phyloP scores from a whole-genome alignment of 2,113 vertebrate genomes.

The Semnornis frantzii region DNA sequence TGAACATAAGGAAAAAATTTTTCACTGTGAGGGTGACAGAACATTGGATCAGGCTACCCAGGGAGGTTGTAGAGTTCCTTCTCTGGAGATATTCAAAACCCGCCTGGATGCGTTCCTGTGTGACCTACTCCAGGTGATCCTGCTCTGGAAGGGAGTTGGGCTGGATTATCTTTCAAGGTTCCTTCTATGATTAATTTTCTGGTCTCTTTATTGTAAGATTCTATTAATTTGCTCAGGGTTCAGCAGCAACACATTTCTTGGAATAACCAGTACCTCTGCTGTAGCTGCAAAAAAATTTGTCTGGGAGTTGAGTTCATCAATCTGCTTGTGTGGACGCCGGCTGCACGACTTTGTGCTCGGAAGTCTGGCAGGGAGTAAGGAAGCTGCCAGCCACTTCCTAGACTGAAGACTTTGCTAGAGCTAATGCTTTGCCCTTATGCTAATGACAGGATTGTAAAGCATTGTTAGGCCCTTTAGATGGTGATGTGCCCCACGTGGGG shows the following conservation, averaged over 20 bases:
- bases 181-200: not conserved
- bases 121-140: too few species aligned
- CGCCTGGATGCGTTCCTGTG: too few species aligned
- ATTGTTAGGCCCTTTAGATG: not conserved
- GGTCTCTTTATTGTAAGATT: not conserved
- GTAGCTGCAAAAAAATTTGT: not conserved
- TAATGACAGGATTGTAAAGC: not conserved
- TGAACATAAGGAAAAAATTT: too few species aligned
- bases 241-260: not conserved
- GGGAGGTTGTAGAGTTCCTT: too few species aligned
- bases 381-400: not conserved
- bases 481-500: accelerated
- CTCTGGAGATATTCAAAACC: too few species aligned
- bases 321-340: not conserved
- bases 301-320: not conserved
- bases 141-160: too few species aligned
- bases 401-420: not conserved
- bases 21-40: too few species aligned
- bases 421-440: not conserved
- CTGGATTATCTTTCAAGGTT: too few species aligned
- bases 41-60: too few species aligned
- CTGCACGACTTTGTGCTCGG: not conserved
- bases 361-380: not conserved
- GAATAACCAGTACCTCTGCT: not conserved
- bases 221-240: not conserved